Base-by-base conservation (phyloP, 2,888 invertebrate species). In the Xylota segnis region DNA sequence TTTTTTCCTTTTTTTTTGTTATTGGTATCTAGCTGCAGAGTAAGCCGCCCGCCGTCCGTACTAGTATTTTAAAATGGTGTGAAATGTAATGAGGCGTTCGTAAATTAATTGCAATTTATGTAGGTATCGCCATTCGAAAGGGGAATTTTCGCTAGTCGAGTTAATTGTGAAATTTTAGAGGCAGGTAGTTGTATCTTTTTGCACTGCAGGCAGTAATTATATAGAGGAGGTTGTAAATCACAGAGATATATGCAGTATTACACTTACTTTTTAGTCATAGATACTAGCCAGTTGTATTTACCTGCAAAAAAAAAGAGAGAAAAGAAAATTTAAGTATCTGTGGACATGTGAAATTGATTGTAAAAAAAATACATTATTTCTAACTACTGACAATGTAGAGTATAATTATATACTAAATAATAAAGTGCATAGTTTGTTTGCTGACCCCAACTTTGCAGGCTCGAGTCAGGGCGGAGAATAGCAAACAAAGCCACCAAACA, bases 61-160 rank as follows among this genome's bases (percentile, higher is more conserved):
- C 6, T 59, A 52, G 12, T 37, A 43, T 54, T 68, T 58, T 14
- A 71, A 72, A 72, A 70, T 75, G 65, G 81, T 75, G 84, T 81
- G 84, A 84, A 79, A 71, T 75, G 75, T 79, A 81, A 84, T 79
- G 71, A 75, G 71, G 70, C 75, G 54, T 77, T 83, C 59, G 66
- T 52, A 72, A 78, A 78, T 78, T 78, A 83, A 83, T 52, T 54
- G 65, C 58, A 83, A 78, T 83, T 77, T 78, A 83, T 77, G 58
- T 52, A 23, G 23, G 23, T 23, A 47, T 56, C 32, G 16, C 40
- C 40, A 61, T 78, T 78, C 32, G 14, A 63, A 72, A 16, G 32
- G 16, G 29, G 27, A n/a, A n/a, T 16, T 29, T 6, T 59, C 45
- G 27, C 3, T 61, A 43, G 43, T 61, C 16, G 16, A 56, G 56